Evolutionary conservation across 1,140 invertebrate genomes (phyloP), one percentile per base, ranked within the genome.

Genomic region (Apocrypta bakeri): DNA sequence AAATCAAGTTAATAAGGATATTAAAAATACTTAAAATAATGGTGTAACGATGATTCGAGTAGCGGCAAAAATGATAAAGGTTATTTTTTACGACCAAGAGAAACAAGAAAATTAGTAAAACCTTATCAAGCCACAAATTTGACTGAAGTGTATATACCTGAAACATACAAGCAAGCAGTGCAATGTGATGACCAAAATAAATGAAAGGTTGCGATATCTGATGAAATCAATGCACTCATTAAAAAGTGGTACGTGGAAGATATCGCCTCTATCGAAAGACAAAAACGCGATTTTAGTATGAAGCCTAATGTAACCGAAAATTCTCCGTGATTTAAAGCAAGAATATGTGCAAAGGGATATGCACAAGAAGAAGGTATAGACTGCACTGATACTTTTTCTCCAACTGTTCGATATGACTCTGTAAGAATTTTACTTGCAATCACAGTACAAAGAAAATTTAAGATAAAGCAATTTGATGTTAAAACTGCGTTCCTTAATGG

Each of bases 221-320:
- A 25, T 14, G 64, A 66, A 7, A n/a, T 66, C 7, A 9, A 66
- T 9, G 64, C 64, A 8, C 64, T 25, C 24, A 2, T 11, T 6
- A 71, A 71, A 33, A 71, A n/a, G n/a, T 12, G 31, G 31, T n/a
- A 71, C 68, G 25, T 71, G 68, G 68, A 29, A 71, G 17, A 29
- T 71, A 7, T 17, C n/a, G 6, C 12, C 33, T n/a, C 17, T 4
- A 33, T 29, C 68, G 8, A 29, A 12, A 12, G 68, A 21, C 21
- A 29, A 29, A 14, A 71, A 71, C 2, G n/a, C 25, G 2, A 24
- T 21, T 71, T 71, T 33, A 71, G 21, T 33, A 71, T 71, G 6
- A 71, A 71, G 33, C 21, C 11, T 71, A 21, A 11, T 14, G 33
- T 33, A 14, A 6, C 9, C 1, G 68, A 0, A 21, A 21, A 33